phyloP scores from a whole-genome alignment of 2,797 vertebrate genomes.

The Setipinna tenuifilis region DNA sequence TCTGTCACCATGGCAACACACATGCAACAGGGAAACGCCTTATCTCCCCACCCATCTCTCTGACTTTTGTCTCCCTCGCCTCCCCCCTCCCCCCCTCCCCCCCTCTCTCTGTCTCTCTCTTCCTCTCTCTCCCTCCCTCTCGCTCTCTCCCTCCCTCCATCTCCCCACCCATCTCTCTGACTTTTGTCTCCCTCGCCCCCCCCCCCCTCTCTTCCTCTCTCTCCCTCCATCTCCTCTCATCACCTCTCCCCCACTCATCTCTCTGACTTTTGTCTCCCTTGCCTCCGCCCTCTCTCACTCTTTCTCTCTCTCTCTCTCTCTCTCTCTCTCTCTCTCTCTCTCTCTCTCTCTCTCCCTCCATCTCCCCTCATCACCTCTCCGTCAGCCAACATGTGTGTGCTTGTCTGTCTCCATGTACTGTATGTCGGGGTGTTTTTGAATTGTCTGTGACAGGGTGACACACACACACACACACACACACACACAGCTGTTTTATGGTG shows the following conservation, averaged over 20 bases:
- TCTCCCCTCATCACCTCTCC: neutral
- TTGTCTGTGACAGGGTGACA: too few species aligned
- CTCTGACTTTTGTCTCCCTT: neutral
- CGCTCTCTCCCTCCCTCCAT: neutral
- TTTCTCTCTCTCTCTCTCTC: too few species aligned
- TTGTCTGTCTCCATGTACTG: constrained; percentile 34
- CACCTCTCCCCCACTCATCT: too few species aligned
- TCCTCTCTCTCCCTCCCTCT: neutral
- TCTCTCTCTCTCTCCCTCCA: too few species aligned
- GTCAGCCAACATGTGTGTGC: neutral
- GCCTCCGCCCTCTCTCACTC: too few species aligned
- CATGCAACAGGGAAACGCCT: constrained; percentile 55
- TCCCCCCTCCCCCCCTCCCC: neutral
- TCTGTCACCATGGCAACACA: neutral
- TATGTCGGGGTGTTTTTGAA: too few species aligned
- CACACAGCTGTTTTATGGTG: too few species aligned
- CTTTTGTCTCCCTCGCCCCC: too few species aligned
- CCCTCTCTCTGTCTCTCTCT: neutral
- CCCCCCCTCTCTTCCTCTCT: neutral
- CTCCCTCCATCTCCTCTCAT: neutral
- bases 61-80: neutral
- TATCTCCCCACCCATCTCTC: constrained; percentile 29
- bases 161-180: neutral
- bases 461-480: too few species aligned
- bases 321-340: too few species aligned